Percentiles rank a stretch among this genome's conserved stretches.
phyloP scores from a whole-genome alignment of 2,113 vertebrate species.

The Platysteira castanea region DNA sequence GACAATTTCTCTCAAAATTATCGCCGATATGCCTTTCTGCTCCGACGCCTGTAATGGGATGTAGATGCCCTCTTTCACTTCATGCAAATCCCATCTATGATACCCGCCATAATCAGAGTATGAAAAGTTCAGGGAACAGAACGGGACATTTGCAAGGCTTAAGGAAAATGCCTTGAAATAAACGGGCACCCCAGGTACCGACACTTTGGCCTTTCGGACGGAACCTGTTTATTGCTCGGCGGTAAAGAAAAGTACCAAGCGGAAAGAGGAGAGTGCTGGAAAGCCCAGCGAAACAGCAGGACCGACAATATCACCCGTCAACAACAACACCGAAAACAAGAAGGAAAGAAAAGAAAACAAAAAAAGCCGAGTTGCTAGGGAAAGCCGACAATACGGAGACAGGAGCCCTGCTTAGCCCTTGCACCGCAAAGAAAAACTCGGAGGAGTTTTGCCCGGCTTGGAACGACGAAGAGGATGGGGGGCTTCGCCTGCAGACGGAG shows the following conservation, averaged over 20 bases:
- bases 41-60: background rate
- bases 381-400: background rate
- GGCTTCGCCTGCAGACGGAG: background rate
- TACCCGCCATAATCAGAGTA: background rate
- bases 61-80: background rate
- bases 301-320: background rate
- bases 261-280: background rate
- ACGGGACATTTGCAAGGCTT: background rate
- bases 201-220: background rate
- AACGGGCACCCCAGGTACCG: background rate
- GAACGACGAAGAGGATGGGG: background rate
- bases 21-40: background rate
- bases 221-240: background rate
- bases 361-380: background rate
- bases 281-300: background rate
- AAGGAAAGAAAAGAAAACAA: background rate
- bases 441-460: background rate
- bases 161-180: background rate
- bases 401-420: background rate
- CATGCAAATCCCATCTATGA: constrained; percentile 32
- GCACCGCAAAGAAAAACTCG: background rate
- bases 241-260: background rate
- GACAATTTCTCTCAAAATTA: background rate
- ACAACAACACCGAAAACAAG: background rate
- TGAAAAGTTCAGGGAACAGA: background rate